Evolutionary conservation across 2,113 vertebrate genomes (phyloP), one percentile per base, ranked within the genome.

Genomic region (Ranitomeya variabilis): DNA sequence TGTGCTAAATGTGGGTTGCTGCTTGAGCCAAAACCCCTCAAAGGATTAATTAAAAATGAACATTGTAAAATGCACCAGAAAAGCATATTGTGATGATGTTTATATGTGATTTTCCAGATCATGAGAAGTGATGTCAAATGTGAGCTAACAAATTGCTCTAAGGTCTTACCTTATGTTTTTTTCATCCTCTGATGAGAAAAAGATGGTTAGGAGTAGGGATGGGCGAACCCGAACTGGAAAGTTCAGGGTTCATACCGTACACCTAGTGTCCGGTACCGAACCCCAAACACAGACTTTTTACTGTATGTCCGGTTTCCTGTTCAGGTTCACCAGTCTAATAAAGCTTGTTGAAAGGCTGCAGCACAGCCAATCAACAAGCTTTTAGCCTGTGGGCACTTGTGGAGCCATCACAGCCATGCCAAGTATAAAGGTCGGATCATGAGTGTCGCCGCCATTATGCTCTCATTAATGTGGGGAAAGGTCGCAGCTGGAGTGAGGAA

Each of bases 21-120:
- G 18, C 14, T 19, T 76, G 19, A 76, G 73, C 73, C 19, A 52
- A 21, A 16, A 76, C 1, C 19, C 18, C 37, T 76, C 73, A 19
- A 6, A 76, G 73, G 73, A 76, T 45, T 18, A 51, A 76, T 76
- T 52, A 76, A 76, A 76, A 76, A 76, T 76, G 52, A 52, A 76
- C 73, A 19, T 74, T 45, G 26, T 37, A 74, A 74, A 74, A 74
- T 74, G 15, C 15, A 52, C 16, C 19, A 76, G 71, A 51, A 76
- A 76, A 52, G 73, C 37, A 52, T 51, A 76, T 76, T 21, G 73
- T 74, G 11, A 76, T 31, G 9, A 31, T 74, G 31, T 51, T 18
- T 74, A 74, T 8, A 74, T 74, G 31, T 7, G 8, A 10, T 76
- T 3, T 76, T 51, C 71, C 73, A 52, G 73, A 19, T 51, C 37